Base-by-base conservation (phyloP, 2,797 vertebrate species). In the Acropternis orthonyx region DNA sequence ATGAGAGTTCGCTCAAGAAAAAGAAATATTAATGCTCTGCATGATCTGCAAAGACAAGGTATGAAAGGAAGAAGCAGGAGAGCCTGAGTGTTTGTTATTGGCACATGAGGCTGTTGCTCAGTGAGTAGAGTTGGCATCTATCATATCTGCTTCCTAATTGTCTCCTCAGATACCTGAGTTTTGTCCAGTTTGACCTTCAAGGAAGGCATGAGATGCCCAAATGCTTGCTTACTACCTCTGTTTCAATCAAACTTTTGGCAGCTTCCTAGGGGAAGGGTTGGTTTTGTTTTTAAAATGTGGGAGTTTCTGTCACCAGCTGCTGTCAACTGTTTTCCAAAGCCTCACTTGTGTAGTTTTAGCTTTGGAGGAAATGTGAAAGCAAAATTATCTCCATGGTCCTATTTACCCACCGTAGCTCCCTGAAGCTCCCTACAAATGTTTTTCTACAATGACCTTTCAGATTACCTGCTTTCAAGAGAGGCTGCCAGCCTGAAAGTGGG, bases 311-410 rank as follows among this genome's bases (percentile, higher is more conserved):
- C 54, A 69, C 72, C 61, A 80, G 92, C 89, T 83, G 63, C 76
- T 94, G 28, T 69, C 34, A 21, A 56, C 44, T 93, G 75, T 49
- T 88, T 73, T 66, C 82, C 0, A 0, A 90, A 94, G 66, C 85
- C 59, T 84, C 43, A 1, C 69, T 69, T 95, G 93, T 93, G 80
- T 95, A 58, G 66, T 92, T 83, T 88, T 66, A 86, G 95, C 93
- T 95, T 94, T 95, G 83, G 76, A 90, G 77, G 68, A 92, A 89
- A 97, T 95, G 27, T 62, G 76, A 85, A 94, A 91, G 89, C 73
- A 75, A 92, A 96, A 94, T 89, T 71, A 58, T 55, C 49, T 88
- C 43, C 23, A 0, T 23, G 46, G 75, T 59, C 86, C 43, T 91
- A 3, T 96, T 96, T 94, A 69, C 89, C 58, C 51, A 62, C 66